Evolutionary conservation across 2,113 vertebrate species (phyloP), one percentile per base, ranked within the genome.

Genomic region (Mastomys natalensis): DNA sequence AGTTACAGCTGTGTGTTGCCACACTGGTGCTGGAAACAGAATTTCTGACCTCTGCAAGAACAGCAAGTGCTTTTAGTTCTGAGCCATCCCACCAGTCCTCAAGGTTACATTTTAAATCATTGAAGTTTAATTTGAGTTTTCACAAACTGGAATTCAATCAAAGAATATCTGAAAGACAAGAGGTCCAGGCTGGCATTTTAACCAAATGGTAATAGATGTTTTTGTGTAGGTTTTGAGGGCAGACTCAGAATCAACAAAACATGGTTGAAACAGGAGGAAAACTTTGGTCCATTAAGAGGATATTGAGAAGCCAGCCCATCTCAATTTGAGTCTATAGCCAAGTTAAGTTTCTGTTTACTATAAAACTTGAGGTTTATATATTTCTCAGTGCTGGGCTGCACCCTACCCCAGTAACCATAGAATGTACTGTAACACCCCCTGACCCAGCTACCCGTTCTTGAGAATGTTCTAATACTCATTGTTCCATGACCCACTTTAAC

Each of bases 221-320:
- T 95, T 82, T 88, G n/a, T 55, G 34, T n/a, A 77, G 45, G 3
- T 55, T 66, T 16, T 29, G 15, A 78, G 88, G 53, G 29, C 15
- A 96, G 37, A 76, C 51, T 5, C 91, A 84, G 62, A 87, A 95
- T 80, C 22, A 95, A 62, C 53, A 97, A 87, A 92, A 22, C 64
- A 86, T n/a, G 58, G 55, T 13, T 94, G 66, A 80, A 89, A 85
- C 3, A 73, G 5, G 21, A 90, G 37, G 55, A 34, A 45, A 26
- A 64, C 77, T 87, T 91, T 72, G 45, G 34, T 37, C 84, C 60
- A 87, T 53, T 37, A 64, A 78, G 81, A 93, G 19, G 15, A 60
- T 73, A 45, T 70, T 11, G 34, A 86, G n/a, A 66, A 66, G 58
- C n/a, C 24, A 84, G n/a, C n/a, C n/a, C 13, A 43, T 84, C 55